Evolutionary conservation across 2,113 vertebrate genomes (phyloP).

Genomic region (Gnathonemus longibarbis): DNA sequence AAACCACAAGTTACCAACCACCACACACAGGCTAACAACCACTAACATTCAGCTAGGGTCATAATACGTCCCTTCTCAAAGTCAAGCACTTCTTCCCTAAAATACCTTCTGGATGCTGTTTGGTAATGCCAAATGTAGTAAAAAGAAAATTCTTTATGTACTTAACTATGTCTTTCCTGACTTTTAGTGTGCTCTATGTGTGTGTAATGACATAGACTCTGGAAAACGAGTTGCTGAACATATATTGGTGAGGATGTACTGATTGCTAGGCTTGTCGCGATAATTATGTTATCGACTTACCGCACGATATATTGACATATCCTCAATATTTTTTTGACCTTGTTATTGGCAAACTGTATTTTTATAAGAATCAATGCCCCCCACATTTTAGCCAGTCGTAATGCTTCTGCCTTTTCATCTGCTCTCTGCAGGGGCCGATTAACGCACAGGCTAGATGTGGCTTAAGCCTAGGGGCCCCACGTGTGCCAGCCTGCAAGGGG

Average conservation of each 20-base stretch:
- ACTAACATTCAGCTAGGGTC: too few species aligned
- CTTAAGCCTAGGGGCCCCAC: too few species aligned
- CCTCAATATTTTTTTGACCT: not conserved
- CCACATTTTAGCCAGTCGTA: not conserved
- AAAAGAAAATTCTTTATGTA: not conserved
- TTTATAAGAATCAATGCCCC: not conserved
- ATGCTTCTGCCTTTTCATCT: not conserved
- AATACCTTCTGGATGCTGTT: not conserved
- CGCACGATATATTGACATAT: not conserved
- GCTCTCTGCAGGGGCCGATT: not conserved
- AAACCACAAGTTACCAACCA: too few species aligned
- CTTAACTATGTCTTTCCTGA: not conserved
- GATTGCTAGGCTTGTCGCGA: not conserved
- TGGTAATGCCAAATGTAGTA: not conserved
- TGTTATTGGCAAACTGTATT: not conserved
- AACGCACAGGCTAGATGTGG: too few species aligned
- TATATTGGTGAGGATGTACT: not conserved
- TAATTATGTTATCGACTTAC: too few species aligned
- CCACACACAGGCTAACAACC: too few species aligned
- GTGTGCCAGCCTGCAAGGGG: too few species aligned
- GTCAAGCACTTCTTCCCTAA: too few species aligned
- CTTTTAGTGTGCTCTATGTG: too few species aligned
- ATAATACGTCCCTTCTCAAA: too few species aligned
- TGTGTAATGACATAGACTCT: not conserved
- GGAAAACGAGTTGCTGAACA: not conserved